Evolutionary conservation across 2,888 invertebrate species (phyloP).

Genomic region (Zonitis immaculata): DNA sequence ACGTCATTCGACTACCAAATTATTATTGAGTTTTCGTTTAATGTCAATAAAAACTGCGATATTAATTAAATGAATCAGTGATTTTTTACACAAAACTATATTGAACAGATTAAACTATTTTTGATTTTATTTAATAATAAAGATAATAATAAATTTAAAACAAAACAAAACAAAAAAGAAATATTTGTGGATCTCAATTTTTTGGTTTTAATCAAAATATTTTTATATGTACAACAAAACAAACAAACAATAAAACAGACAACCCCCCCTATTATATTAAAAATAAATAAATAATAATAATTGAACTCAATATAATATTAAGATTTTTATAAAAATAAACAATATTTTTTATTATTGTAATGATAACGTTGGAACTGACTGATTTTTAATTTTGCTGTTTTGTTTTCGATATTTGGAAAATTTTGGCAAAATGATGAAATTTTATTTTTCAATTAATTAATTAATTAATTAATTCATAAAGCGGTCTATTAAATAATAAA

Average conservation of each 20-base stretch:
- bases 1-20: neutral
- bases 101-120: constrained; percentile 47
- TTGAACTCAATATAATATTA: constrained; percentile 18
- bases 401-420: constrained; percentile 20
- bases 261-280: constrained; percentile 17
- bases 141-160: too few relatives aligned
- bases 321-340: constrained; percentile 27
- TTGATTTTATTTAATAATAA: too few relatives aligned
- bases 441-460: neutral
- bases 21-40: neutral
- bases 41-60: constrained; percentile 38
- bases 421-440: constrained; percentile 39
- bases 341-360: constrained; percentile 2
- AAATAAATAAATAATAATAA: too few relatives aligned
- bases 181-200: constrained; percentile 15
- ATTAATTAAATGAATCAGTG: constrained; percentile 44
- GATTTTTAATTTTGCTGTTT: constrained; percentile 21
- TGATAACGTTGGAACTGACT: constrained; percentile 39
- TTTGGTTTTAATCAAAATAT: too few relatives aligned
- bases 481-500: too few relatives aligned
- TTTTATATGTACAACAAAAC: too few relatives aligned
- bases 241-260: too few relatives aligned
- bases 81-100: constrained; percentile 46
- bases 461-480: too few relatives aligned
- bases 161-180: constrained; percentile 23